Evolutionary conservation across 2,797 vertebrate species (phyloP).

Genomic region (Myotis daubentonii): DNA sequence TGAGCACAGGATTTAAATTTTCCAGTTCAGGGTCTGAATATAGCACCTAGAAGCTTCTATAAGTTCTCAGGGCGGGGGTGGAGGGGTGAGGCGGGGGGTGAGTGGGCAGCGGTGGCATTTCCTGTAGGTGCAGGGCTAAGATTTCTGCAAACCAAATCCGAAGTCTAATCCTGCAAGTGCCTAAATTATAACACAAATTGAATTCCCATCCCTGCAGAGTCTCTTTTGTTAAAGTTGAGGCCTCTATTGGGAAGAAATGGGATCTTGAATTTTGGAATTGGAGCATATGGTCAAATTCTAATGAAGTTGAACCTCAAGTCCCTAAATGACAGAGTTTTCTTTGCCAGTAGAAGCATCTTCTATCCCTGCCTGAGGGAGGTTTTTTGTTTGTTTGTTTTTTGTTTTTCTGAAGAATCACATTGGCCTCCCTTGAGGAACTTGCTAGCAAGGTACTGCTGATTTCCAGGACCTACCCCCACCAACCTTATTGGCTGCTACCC

Average conservation of each 20-base stretch:
- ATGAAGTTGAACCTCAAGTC: neutral
- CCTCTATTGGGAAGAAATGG: neutral
- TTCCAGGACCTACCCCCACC: neutral
- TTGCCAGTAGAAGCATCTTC: neutral
- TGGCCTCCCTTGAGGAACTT: neutral
- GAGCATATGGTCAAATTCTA: neutral
- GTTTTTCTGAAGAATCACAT: neutral
- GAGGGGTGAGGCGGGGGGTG: too few relatives aligned
- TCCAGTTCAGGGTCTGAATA: neutral
- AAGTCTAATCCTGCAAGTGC: neutral
- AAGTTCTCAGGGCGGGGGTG: neutral
- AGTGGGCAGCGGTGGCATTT: neutral
- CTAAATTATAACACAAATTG: neutral
- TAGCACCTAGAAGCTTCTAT: neutral
- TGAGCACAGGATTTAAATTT: neutral
- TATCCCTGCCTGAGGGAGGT: neutral
- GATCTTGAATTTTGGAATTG: conserved; percentile 1
- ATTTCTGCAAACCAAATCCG: conserved; percentile 11
- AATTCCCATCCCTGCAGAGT: neutral
- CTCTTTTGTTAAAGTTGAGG: neutral
- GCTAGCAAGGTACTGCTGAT: neutral
- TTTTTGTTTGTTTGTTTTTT: neutral
- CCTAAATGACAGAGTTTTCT: neutral
- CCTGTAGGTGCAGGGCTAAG: neutral
- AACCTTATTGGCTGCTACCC: neutral